Evolutionary conservation across 2,888 invertebrate species (phyloP).

Genomic region (Drosophila merina): DNA sequence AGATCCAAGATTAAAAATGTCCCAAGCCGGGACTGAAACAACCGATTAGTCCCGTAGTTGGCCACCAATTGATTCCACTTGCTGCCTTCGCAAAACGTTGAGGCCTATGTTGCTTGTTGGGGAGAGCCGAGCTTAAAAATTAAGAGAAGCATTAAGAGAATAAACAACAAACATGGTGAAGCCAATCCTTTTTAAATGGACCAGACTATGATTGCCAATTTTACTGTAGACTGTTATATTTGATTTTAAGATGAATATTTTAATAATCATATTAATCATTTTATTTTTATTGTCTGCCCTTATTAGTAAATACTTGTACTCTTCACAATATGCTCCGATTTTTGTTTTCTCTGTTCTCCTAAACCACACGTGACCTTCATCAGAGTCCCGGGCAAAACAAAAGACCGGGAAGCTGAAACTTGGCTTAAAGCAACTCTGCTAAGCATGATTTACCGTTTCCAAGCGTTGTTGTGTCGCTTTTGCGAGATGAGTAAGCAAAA

Average conservation of each 20-base stretch:
- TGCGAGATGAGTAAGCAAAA: conserved; percentile 49
- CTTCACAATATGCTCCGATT: neutral
- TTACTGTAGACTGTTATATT: neutral
- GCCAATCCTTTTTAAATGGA: conserved; percentile 23
- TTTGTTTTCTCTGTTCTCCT: neutral
- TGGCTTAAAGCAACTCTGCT: conserved; percentile 16
- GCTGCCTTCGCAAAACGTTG: conserved; percentile 29
- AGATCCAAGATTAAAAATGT: conserved; percentile 5
- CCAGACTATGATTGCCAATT: neutral
- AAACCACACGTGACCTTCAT: conserved; percentile 29
- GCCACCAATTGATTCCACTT: conserved; percentile 53
- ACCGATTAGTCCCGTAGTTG: conserved; percentile 58
- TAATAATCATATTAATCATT: too few species aligned
- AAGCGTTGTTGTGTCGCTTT: conserved; percentile 11
- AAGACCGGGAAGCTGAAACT: conserved; percentile 34
- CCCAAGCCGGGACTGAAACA: conserved; percentile 39
- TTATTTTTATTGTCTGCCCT: too few species aligned
- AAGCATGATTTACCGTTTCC: conserved; percentile 68
- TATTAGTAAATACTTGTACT: neutral
- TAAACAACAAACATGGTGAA: neutral
- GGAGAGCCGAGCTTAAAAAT: neutral
- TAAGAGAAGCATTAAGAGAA: conserved; percentile 9
- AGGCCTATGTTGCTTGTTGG: conserved; percentile 25
- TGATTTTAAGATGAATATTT: too few species aligned
- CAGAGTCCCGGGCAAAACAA: conserved; percentile 27